Base-by-base conservation (phyloP, 2,888 invertebrate species). In the Phyto melanocephala region DNA sequence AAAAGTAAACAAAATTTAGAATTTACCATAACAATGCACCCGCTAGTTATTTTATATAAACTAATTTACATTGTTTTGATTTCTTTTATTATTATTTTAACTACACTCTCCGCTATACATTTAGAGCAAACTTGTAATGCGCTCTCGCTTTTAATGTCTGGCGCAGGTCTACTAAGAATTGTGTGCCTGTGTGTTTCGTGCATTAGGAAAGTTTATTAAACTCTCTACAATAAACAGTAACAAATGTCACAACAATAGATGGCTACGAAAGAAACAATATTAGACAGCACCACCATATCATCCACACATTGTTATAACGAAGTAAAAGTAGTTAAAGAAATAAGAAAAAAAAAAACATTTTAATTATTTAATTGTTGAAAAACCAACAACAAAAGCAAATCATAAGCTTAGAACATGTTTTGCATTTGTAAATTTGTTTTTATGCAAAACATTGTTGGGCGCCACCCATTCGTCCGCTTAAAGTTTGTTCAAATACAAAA, bases 161-260 rank as follows among this genome's bases (percentile, higher is more conserved):
- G 79, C 82, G 79, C 82, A 82, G 54, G 82, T 67, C 82, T 67
- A 60, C 47, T 67, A 50, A 56, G 28, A 56, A 60, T 45, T 71
- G 65, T 79, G 78, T 74, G n/a, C n/a, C 47, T 62, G 60, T 76
- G 47, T 67, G 1, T 47, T 28, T 13, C 24, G 11, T 52, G 7
- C 6, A 5, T 75, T 47, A 35, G 52, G 71, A 65, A 82, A 82
- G 82, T 79, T 82, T 75, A 79, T 75, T 79, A 79, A 76, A 82
- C 79, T 79, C 79, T 82, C 82, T 67, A 60, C 47, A 62, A 65
- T 82, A 82, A 82, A 82, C 79, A 82, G 72, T 54, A 62, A 28
- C 71, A 60, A 70, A 65, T 82, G 81, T 78, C 81, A 78, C 65
- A 75, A 71, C 71, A 72, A 62, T 77, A 45, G 54, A 62, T 58